Evolutionary conservation across 2,888 invertebrate species (phyloP), one percentile per base, ranked within the genome.

Genomic region (Caenorhabditis afra): DNA sequence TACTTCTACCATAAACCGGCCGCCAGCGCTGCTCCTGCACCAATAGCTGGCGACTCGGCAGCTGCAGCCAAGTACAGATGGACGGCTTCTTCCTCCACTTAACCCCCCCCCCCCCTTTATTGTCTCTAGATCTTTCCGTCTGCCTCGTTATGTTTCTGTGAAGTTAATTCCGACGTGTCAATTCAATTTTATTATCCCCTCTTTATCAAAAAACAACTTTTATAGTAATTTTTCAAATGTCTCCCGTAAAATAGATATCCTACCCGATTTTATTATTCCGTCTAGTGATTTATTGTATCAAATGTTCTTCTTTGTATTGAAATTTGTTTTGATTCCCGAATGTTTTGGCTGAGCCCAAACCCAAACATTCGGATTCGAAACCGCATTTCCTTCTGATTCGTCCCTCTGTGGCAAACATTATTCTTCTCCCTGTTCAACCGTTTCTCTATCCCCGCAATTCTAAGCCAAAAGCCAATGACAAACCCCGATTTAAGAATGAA

Each of bases 1-100:
- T 81, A 79, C 67, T 86, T 85, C 65, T 85, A 82, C 62, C 85
- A 86, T 52, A 81, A 85, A 12, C 82, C 82, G 4, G 23, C 71
- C 14, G 37, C 62, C 4, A 57, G 68, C 12, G 37, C 61, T 22
- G 35, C 49, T 14, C 59, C 52, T 23, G 16, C 53, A 4, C n/a
- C 29, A 1, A 4, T 35, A 7, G 7, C 44, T 10, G 73, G 29
- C 14, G 35, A 22, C 1, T 5, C 57, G 0, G n/a, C 37, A 0
- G 66, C 20, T 23, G 20, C 64, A 12, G 74, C 65, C 64, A 82
- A 80, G 44, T 83, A 81, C 75, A 83, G 83, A 62, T 85, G 85
- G 85, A 81, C 57, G 23, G 62, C 71, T 16, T 22, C 70, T 4
- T 20, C 57, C 22, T n/a, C n/a, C n/a, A n/a, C n/a, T n/a, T 41